phyloP scores from a whole-genome alignment of 1,140 invertebrate genomes.

The Lasioglossum albipes region DNA sequence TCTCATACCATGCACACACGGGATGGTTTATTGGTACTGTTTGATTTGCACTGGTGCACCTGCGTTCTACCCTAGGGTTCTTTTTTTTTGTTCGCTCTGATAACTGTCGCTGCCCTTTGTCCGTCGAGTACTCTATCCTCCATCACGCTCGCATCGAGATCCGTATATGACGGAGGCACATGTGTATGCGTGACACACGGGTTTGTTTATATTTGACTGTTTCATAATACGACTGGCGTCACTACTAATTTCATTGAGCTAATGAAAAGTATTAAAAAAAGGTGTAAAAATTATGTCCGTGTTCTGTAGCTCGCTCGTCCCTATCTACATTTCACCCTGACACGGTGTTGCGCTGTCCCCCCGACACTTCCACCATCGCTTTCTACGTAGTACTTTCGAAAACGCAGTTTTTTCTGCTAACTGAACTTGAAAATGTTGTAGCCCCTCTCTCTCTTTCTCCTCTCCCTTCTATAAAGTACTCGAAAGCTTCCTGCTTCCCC shows the following conservation, averaged over 20 bases:
- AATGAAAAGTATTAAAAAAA: too few relatives aligned
- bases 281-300: too few relatives aligned
- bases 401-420: slow-evolving; percentile 7
- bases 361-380: slow-evolving; percentile 19
- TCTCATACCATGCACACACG: neutral
- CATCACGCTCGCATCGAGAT: slow-evolving; percentile 1
- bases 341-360: slow-evolving; percentile 43
- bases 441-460: neutral
- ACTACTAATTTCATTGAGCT: too few relatives aligned
- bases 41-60: slow-evolving; percentile 22
- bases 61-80: neutral
- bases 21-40: neutral
- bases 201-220: slow-evolving; percentile 25
- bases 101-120: neutral
- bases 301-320: slow-evolving; percentile 7
- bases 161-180: neutral
- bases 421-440: slow-evolving; percentile 21
- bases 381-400: slow-evolving; percentile 15
- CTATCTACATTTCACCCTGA: slow-evolving; percentile 34
- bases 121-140: neutral
- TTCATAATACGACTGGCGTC: neutral
- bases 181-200: neutral
- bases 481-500: neutral
- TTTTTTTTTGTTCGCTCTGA: neutral
- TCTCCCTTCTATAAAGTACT: neutral